Percentiles rank a stretch among this genome's conserved stretches.
Conservation (phyloP, 2,797 vertebrate species). For the Linurgus olivaceus region DNA sequence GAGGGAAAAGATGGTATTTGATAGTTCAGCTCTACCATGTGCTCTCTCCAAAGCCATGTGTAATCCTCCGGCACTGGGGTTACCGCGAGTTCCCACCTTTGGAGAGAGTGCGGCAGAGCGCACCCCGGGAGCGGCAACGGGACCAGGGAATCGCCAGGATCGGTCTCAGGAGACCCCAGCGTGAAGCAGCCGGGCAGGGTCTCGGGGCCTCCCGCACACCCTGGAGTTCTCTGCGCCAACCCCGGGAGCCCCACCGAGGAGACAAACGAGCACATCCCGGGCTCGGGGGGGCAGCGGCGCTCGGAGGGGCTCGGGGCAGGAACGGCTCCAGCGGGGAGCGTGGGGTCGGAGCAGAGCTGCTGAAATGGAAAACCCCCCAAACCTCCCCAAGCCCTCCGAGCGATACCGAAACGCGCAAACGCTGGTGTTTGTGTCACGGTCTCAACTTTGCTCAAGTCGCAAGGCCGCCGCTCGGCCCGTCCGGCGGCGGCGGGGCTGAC, state of each 20-base stretch:
- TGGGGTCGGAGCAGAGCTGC: background rate
- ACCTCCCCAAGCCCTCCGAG: too few species aligned
- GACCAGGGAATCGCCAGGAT: rapidly evolving
- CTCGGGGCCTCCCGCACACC: background rate
- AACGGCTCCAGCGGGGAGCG: background rate
- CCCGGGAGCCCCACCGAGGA: background rate
- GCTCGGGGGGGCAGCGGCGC: background rate
- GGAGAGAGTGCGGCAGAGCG: background rate
- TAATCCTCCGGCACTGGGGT: rapidly evolving
- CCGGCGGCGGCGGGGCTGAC: background rate
- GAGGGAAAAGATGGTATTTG: background rate
- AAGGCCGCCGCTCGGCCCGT: background rate
- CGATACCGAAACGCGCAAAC: background rate
- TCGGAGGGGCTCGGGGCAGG: background rate
- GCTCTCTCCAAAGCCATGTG: background rate
- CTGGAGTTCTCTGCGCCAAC: rapidly evolving
- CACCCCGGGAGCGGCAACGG: background rate
- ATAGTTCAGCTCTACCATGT: background rate
- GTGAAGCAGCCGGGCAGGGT: background rate
- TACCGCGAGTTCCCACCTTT: rapidly evolving
- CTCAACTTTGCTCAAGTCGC: background rate
- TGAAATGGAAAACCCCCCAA: background rate
- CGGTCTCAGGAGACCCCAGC: rapidly evolving
- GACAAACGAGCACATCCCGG: rapidly evolving
- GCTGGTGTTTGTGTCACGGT: rapidly evolving